Evolutionary conservation across 2,113 vertebrate genomes (phyloP), one percentile per base, ranked within the genome.

Genomic region (Periophthalmus modestus): DNA sequence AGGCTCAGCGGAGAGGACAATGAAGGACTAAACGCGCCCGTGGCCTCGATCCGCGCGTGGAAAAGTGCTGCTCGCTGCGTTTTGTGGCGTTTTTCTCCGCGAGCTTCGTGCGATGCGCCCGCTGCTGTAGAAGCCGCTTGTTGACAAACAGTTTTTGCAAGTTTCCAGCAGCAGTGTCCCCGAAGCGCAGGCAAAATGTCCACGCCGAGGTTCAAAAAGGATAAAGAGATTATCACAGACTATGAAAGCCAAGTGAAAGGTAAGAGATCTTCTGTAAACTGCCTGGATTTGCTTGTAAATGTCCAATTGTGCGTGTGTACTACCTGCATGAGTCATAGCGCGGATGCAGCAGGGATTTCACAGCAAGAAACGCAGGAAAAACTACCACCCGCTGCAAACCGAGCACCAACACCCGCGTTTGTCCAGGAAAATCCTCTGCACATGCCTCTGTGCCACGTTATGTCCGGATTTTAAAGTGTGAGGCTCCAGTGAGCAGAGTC

Each of bases 191-290:
- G 79, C 88, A 96, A 93, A 89, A 98, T 98, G 97, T 98, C 97
- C 86, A 91, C 96, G 11, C 93, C 92, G 92, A 94, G 95, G 94
- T 97, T 95, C 90, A 98, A 98, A 92, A 98, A 98, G 93, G 97
- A 98, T 94, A 98, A 98, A 94, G 97, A 98, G 83, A 98, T 98
- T 79, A 96, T 98, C 85, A 94, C 94, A 65, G 97, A 98, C 67
- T 98, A 98, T 89, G 97, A 98, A 92, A 96, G 95, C 87, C 97
- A 98, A 95, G 96, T 98, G 59, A 98, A 98, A 97, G 97, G 97
- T 98, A 94, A 94, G 52, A n/a, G 93, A 5, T 18, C 9, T 12
- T 43, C 5, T 12, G 34, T 7, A 46, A 48, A 61, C 47, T 55
- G 63, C 77, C 39, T 57, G 18, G 75, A 61, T 55, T 24, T 57